phyloP scores from a whole-genome alignment of 2,113 vertebrate genomes.

The Tachysurus vachellii region DNA sequence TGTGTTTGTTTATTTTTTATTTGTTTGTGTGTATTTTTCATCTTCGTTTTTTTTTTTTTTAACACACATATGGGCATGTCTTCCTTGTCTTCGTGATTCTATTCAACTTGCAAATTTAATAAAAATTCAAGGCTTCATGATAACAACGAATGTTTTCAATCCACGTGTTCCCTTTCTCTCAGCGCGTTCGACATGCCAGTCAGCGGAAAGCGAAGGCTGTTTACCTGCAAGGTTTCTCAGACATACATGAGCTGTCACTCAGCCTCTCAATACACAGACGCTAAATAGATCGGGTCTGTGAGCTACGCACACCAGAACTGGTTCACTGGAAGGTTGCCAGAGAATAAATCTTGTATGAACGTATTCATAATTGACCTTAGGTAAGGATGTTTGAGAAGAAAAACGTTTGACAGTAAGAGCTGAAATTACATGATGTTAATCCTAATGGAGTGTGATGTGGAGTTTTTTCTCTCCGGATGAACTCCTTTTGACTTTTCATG shows the following conservation, averaged over 20 bases:
- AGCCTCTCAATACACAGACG: not conserved
- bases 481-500: constrained; percentile 62
- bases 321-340: not conserved
- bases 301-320: not conserved
- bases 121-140: not conserved
- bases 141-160: not conserved
- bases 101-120: not conserved
- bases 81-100: not conserved
- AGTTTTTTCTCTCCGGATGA: constrained; percentile 61
- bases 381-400: not conserved
- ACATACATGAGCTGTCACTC: constrained; percentile 4
- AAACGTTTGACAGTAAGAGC: not conserved
- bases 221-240: not conserved
- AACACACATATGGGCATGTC: not conserved
- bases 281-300: not conserved
- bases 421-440: constrained; percentile 43
- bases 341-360: not conserved
- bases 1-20: no score
- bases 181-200: constrained; percentile 6
- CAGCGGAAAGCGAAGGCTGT: not conserved
- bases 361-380: not conserved
- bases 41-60: not conserved
- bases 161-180: not conserved
- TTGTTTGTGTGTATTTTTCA: no score
- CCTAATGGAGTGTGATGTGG: constrained; percentile 69